Percentiles rank a stretch among this genome's conserved stretches.
These are phyloP conservation scores for Corythornis cristatus DNA, from an alignment of 2,113 vertebrate genomes.

Conservation along the genomic window DNA sequence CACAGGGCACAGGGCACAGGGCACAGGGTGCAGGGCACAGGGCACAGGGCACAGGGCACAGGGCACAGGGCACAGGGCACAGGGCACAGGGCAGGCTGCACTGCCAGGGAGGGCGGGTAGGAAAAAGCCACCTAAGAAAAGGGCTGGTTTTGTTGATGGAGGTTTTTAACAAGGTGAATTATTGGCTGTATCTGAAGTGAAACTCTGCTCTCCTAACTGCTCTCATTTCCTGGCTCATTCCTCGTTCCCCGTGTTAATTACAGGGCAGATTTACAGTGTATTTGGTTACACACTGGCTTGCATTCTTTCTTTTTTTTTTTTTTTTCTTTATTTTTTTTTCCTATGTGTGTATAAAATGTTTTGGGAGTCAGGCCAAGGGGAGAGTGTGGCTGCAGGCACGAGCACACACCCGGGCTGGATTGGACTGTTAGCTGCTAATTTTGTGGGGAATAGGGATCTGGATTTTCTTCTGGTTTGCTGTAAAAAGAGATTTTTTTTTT, in stretches of 20 bases:
- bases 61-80: no score
- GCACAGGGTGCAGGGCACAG: no score
- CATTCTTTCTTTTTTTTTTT: not conserved
- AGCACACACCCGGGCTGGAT: not conserved
- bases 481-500: conserved; percentile 7
- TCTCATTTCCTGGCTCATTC: conserved; percentile 46
- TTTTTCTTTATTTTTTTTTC: not conserved
- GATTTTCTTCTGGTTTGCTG: not conserved
- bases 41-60: no score
- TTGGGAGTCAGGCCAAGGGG: not conserved
- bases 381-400: not conserved
- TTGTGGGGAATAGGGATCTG: not conserved
- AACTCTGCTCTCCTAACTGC: conserved; percentile 8
- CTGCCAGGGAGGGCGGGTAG: not conserved
- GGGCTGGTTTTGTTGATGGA: not conserved
- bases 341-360: not conserved
- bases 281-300: conserved; percentile 1
- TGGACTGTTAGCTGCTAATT: not conserved
- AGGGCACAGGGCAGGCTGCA: not conserved
- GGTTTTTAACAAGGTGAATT: conserved; percentile 17
- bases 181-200: conserved; percentile 35
- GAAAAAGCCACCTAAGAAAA: not conserved
- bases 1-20: no score
- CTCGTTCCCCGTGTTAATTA: conserved; percentile 21
- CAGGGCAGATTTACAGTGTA: conserved; percentile 26